Evolutionary conservation across 2,888 invertebrate genomes (phyloP).

Genomic region (Stratiomys singularior): DNA sequence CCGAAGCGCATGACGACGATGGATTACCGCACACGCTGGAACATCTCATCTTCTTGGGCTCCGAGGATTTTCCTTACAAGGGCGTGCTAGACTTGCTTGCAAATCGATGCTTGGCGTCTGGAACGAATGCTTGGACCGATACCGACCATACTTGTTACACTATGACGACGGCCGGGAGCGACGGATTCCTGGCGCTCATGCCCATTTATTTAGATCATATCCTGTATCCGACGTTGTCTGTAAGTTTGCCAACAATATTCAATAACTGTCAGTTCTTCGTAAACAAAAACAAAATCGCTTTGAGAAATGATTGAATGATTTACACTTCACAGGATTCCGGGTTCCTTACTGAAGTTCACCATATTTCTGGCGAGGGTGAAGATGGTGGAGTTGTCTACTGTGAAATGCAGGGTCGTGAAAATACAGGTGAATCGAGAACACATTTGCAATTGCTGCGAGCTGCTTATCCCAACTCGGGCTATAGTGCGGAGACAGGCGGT

Average conservation of each 20-base stretch:
- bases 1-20: constrained; percentile 91
- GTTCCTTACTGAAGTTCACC: constrained; percentile 91
- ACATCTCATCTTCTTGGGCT: constrained; percentile 91
- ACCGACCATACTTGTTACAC: constrained; percentile 91
- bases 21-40: constrained; percentile 93
- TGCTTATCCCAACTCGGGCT: constrained; percentile 85
- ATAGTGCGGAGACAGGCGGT: constrained; percentile 87
- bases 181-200: constrained; percentile 87
- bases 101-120: constrained; percentile 88
- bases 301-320: too few species aligned
- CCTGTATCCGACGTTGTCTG: constrained; percentile 82
- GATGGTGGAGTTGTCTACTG: constrained; percentile 96
- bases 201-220: constrained; percentile 93
- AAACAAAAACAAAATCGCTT: too few species aligned
- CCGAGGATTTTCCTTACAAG: constrained; percentile 89
- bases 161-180: constrained; percentile 85
- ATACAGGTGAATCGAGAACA: constrained; percentile 78
- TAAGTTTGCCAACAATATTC: too few species aligned
- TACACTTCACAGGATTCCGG: constrained; percentile 73
- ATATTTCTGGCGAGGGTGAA: constrained; percentile 86
- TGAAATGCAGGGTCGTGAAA: constrained; percentile 91
- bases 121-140: constrained; percentile 92
- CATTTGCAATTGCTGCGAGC: constrained; percentile 73
- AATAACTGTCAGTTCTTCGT: too few species aligned
- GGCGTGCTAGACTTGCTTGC: constrained; percentile 89